phyloP scores from a whole-genome alignment of 1,140 invertebrate genomes.

The Zophobas morio region DNA sequence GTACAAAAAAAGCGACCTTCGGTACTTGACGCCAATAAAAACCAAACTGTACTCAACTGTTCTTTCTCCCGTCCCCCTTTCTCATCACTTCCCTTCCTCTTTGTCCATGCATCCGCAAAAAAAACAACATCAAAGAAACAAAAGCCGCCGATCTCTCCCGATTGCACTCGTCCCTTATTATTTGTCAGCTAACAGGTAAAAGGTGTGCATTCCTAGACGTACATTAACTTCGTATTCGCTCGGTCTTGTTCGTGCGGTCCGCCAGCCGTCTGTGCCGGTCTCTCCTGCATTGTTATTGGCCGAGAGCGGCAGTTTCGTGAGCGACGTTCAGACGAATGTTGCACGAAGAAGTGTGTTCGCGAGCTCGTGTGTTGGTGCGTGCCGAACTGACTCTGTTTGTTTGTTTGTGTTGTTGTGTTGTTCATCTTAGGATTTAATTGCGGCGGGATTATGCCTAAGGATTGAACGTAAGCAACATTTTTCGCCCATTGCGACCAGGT shows the following conservation, averaged over 20 bases:
- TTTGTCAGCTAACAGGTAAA: constrained; percentile 38
- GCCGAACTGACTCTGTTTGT: constrained; percentile 24
- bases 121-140: constrained; percentile 1
- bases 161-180: not conserved
- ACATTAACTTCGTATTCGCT: not conserved
- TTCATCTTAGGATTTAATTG: constrained; percentile 10
- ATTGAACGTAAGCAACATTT: constrained; percentile 8
- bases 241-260: constrained; percentile 5
- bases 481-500: not conserved
- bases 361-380: constrained; percentile 29
- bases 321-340: constrained; percentile 20
- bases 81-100: not conserved
- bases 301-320: constrained; percentile 33
- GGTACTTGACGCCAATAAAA: too few relatives aligned
- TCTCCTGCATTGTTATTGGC: constrained; percentile 28
- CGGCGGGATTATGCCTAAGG: constrained; percentile 10
- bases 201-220: constrained; percentile 38
- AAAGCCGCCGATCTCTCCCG: not conserved
- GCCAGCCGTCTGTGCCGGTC: constrained; percentile 15
- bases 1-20: too few relatives aligned
- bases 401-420: constrained; percentile 20
- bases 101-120: too few relatives aligned
- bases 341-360: constrained; percentile 26
- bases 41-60: too few relatives aligned
- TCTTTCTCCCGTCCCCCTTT: not conserved